Evolutionary conservation across 35 echinoderm and acorn worm species (phyloP), one percentile per base, ranked within the genome.

Genomic region (Apostichopus californicus): DNA sequence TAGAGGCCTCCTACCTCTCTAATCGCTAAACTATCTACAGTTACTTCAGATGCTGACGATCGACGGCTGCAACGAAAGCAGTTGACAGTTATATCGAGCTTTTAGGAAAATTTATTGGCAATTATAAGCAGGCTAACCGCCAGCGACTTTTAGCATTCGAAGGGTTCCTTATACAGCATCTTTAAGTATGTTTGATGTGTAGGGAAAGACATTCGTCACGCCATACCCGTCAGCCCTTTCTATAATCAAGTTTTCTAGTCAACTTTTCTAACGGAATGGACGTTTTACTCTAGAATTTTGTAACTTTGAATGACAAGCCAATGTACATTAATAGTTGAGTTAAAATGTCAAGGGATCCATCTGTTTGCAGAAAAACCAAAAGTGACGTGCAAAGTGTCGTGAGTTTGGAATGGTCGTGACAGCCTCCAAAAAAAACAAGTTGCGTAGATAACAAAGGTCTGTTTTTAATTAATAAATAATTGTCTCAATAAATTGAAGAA

Each of bases 91-190:
- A 68, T 14, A 68, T 9, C 64, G 64, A 11, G 64, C 64, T 68
- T 68, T 68, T 68, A 68, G 64, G 64, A 18, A 68, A 68, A 68
- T 68, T 68, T 68, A 68, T 68, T 68, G 64, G 64, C 64, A 68
- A 68, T 68, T 68, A 68, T 68, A 68, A 68, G 64, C 64, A 18
- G 64, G 64, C 64, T 4, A 11, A 68, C 64, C 64, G 64, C 64
- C 64, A 68, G 64, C 64, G 64, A 68, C 64, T 68, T 68, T 18
- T 14, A 9, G 5, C 64, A 68, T 11, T 68, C 64, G 18, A 68
- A 68, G 18, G 11, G 18, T 14, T 18, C 64, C 64, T 18, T 18
- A 11, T 68, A 68, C 11, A 18, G 18, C 18, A 68, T 68, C 1
- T 46, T 46, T 46, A 46, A 46, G 34, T 46, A 2, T 46, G 34